These are phyloP conservation scores for Nycteola revayana DNA, from an alignment of 2,888 invertebrate genomes.

Conservation along the genomic window DNA sequence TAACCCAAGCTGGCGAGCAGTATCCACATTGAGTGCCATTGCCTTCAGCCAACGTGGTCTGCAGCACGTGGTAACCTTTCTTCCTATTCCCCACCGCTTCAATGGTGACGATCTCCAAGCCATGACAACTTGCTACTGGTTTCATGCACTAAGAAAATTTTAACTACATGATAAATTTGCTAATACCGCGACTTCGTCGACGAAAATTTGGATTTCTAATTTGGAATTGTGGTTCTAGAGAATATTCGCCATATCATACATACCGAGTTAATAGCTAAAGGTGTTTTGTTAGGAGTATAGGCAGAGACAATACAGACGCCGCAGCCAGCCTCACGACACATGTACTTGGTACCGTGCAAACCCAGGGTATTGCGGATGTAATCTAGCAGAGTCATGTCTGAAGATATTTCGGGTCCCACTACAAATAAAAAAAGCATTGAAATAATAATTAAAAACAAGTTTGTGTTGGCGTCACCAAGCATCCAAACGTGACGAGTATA, in stretches of 20 bases:
- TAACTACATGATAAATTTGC: too few relatives aligned
- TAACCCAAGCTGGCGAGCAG: conserved; percentile 88
- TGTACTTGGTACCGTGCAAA: conserved; percentile 84
- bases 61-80: conserved; percentile 85
- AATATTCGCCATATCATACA: neutral
- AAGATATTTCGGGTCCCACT: conserved; percentile 26
- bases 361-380: conserved; percentile 79
- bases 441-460: neutral
- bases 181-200: too few relatives aligned
- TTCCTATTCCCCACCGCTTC: conserved; percentile 85
- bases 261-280: conserved; percentile 84
- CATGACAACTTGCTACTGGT: conserved; percentile 81
- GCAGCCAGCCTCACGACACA: conserved; percentile 87
- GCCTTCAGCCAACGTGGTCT: conserved; percentile 79
- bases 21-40: conserved; percentile 87
- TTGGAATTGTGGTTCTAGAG: neutral
- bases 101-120: conserved; percentile 85
- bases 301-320: conserved; percentile 83
- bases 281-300: conserved; percentile 36
- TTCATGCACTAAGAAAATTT: conserved; percentile 76
- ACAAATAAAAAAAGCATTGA: neutral
- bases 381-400: conserved; percentile 65
- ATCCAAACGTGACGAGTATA: too few relatives aligned
- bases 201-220: neutral
- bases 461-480: too few relatives aligned